phyloP scores from a whole-genome alignment of 2,888 invertebrate genomes.

The Sphaerophoria taeniata region DNA sequence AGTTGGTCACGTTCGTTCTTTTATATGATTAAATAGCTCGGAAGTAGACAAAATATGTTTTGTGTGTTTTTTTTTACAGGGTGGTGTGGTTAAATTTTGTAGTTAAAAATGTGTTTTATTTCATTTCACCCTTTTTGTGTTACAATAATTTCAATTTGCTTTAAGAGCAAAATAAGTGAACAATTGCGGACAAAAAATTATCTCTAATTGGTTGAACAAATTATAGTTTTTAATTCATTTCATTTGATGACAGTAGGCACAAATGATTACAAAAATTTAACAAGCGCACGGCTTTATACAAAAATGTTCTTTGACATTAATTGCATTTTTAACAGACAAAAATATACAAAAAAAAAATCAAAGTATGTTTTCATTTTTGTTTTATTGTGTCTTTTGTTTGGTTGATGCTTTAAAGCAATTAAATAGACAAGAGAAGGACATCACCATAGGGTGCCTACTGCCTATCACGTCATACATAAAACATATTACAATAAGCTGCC shows the following conservation, averaged over 20 bases:
- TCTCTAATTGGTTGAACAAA: slow-evolving; percentile 8
- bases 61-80: no score
- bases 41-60: no score
- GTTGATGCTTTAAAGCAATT: slow-evolving; percentile 24
- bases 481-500: neutral
- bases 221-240: slow-evolving; percentile 22
- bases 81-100: no score
- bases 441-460: slow-evolving; percentile 17
- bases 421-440: slow-evolving; percentile 43
- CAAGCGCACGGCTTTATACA: neutral
- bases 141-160: no score
- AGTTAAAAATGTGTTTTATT: no score
- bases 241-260: slow-evolving; percentile 2
- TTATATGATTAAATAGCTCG: neutral
- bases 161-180: no score
- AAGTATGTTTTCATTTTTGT: neutral
- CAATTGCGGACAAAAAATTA: neutral
- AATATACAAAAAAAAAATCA: neutral
- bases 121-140: no score
- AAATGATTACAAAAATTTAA: neutral
- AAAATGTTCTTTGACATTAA: slow-evolving; percentile 16
- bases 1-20: neutral
- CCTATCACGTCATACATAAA: neutral
- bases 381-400: slow-evolving; percentile 18
- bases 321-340: slow-evolving; percentile 10